These are phyloP conservation scores for Alligator mississippiensis DNA, from an alignment of 2,113 vertebrate genomes.

Conservation along the genomic window DNA sequence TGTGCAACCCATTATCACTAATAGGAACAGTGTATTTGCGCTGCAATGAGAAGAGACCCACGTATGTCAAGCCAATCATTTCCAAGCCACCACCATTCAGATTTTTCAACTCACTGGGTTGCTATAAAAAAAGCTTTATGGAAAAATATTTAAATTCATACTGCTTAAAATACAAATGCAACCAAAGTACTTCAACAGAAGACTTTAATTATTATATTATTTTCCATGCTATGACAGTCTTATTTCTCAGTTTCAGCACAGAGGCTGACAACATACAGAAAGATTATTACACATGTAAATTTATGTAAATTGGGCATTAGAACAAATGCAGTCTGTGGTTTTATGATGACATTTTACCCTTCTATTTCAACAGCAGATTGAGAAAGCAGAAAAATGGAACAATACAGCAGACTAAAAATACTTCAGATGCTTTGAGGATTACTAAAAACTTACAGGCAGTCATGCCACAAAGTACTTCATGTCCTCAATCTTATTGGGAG, in stretches of 20 bases:
- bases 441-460: not conserved
- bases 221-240: constrained; percentile 18
- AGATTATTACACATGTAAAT: constrained; percentile 23
- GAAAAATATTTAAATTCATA: constrained; percentile 30
- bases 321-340: constrained; percentile 4
- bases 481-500: not conserved
- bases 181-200: constrained; percentile 8
- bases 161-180: not conserved
- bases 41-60: not conserved
- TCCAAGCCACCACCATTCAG: not conserved
- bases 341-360: constrained; percentile 37
- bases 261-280: constrained; percentile 12
- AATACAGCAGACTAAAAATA: not conserved
- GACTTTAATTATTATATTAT: constrained; percentile 38
- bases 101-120: not conserved
- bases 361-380: constrained; percentile 16
- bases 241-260: constrained; percentile 30
- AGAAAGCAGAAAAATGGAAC: constrained; percentile 15
- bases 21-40: not conserved
- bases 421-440: not conserved
- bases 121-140: not conserved
- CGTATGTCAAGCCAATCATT: not conserved
- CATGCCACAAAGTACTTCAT: not conserved
- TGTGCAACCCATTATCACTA: not conserved
- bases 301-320: constrained; percentile 17